Conservation (phyloP, 2,888 invertebrate species). For the Eumacrocentrus americanus region DNA sequence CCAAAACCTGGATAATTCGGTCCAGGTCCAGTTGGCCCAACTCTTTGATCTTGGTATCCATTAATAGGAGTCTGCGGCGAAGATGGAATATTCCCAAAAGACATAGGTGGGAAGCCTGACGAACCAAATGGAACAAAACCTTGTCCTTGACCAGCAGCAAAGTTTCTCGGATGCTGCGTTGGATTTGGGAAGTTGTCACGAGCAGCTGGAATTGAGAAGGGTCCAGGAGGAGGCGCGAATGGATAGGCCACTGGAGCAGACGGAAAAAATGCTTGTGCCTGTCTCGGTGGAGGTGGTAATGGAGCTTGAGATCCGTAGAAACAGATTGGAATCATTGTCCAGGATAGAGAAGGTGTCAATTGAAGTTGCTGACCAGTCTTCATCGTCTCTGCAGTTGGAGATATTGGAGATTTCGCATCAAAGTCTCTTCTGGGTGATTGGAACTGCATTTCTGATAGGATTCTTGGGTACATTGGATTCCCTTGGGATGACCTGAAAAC, state of each 20-base stretch:
- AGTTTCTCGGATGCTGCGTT: slow-evolving; percentile 22
- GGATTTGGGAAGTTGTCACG: neutral
- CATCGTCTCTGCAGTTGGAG: slow-evolving; percentile 47
- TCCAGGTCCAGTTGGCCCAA: slow-evolving; percentile 37
- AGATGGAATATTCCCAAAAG: neutral
- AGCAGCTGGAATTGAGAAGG: neutral
- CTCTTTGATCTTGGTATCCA: neutral
- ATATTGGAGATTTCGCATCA: slow-evolving; percentile 24
- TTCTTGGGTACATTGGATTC: slow-evolving; percentile 20
- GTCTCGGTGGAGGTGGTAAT: slow-evolving; percentile 5
- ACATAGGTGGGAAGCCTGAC: neutral
- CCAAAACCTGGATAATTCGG: slow-evolving; percentile 19
- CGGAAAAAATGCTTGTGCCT: neutral
- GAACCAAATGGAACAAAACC: slow-evolving; percentile 22
- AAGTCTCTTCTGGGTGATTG: slow-evolving; percentile 17
- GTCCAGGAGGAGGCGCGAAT: slow-evolving; percentile 16
- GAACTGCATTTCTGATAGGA: slow-evolving; percentile 11
- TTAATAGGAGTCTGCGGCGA: slow-evolving; percentile 8
- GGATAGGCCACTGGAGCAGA: neutral
- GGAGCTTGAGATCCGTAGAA: slow-evolving; percentile 29
- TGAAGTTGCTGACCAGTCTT: slow-evolving; percentile 47
- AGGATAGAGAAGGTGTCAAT: slow-evolving; percentile 22
- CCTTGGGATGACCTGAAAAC: neutral
- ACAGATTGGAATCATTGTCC: slow-evolving; percentile 46
- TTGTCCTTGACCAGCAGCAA: slow-evolving; percentile 28